These are phyloP conservation scores for Euclidia mi DNA, from an alignment of 2,888 invertebrate genomes.

Conservation along the genomic window DNA sequence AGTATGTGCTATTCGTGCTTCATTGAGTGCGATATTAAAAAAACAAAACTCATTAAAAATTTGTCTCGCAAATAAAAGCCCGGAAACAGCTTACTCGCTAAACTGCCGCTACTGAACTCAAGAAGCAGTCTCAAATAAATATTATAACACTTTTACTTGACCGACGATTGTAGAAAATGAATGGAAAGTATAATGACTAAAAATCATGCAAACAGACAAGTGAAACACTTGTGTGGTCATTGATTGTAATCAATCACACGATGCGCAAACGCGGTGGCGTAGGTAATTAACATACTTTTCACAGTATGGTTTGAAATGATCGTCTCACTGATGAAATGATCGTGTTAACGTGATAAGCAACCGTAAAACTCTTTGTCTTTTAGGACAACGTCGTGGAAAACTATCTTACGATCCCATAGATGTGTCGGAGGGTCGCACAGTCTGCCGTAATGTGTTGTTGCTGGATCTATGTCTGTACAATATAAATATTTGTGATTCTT, in stretches of 20 bases:
- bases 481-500: background rate
- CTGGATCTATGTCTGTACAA: slow-evolving; percentile 3
- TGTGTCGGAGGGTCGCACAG: background rate
- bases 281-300: slow-evolving; percentile 14
- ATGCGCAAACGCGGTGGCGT: slow-evolving; percentile 11
- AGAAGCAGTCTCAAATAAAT: background rate
- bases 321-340: slow-evolving; percentile 6
- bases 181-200: slow-evolving; percentile 44
- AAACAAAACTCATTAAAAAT: background rate
- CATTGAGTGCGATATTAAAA: no score
- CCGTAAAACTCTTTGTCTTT: background rate
- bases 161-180: slow-evolving; percentile 15
- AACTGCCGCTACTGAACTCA: no score
- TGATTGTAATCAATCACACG: slow-evolving; percentile 26
- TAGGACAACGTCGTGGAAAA: slow-evolving; percentile 4
- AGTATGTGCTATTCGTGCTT: no score
- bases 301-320: background rate
- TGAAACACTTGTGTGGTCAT: slow-evolving; percentile 33
- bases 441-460: background rate
- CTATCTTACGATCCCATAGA: slow-evolving; percentile 5
- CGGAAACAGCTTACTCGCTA: no score
- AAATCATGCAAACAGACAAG: slow-evolving; percentile 40
- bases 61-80: no score
- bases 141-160: slow-evolving; percentile 10
- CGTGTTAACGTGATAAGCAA: background rate